Evolutionary conservation across 1,140 invertebrate genomes (phyloP).

Genomic region (Drosophila sulfurigaster): DNA sequence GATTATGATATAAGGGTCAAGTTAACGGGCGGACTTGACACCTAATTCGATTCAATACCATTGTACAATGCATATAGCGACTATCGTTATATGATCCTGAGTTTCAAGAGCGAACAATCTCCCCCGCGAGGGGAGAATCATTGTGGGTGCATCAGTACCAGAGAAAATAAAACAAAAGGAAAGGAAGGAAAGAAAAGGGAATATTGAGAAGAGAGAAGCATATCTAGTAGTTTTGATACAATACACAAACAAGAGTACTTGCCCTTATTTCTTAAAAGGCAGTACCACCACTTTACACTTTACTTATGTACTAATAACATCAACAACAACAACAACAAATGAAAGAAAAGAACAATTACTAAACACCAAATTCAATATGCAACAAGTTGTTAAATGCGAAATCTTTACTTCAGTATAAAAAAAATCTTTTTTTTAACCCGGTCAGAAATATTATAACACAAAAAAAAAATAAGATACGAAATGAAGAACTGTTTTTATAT

Average conservation of each 20-base stretch:
- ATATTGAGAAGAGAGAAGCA: conserved; percentile 20
- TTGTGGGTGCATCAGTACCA: conserved; percentile 49
- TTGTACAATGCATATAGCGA: conserved; percentile 21
- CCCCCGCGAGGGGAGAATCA: conserved; percentile 14
- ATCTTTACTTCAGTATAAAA: conserved; percentile 80
- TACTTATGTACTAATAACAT: conserved; percentile 48
- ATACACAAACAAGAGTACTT: conserved; percentile 57
- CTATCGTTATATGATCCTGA: neutral
- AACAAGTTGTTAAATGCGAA: conserved; percentile 70
- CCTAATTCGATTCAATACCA: conserved; percentile 8
- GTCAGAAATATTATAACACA: conserved; percentile 70
- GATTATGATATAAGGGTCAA: conserved; percentile 2
- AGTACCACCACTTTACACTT: conserved; percentile 46
- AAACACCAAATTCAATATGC: conserved; percentile 57
- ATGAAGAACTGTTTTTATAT: conserved; percentile 74
- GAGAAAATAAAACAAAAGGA: conserved; percentile 41
- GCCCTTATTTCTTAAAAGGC: conserved; percentile 45
- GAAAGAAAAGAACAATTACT: conserved; percentile 28
- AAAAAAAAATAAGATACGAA: conserved; percentile 11
- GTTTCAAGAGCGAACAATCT: conserved; percentile 27
- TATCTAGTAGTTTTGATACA: conserved; percentile 35
- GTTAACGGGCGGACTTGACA: conserved; percentile 16
- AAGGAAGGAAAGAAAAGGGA: conserved; percentile 17
- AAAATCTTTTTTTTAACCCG: conserved; percentile 68
- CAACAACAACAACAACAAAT: conserved; percentile 28